A percentile compares a stretch with the other conserved stretches of the same genome.
phyloP scores from a whole-genome alignment of 1,140 invertebrate genomes.

The Muscidifurax raptorellus region DNA sequence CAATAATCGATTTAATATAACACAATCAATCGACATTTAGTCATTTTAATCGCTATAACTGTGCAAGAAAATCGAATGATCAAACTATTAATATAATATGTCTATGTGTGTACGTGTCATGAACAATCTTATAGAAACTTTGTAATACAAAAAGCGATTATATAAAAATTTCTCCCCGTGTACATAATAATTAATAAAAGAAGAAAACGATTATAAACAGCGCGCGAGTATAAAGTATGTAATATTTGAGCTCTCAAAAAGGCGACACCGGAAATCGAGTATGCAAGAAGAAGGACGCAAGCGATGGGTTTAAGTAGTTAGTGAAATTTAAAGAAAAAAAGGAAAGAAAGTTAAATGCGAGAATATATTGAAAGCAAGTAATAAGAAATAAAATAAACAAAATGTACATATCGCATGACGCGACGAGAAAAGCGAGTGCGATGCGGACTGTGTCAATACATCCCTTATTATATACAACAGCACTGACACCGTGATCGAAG shows the following conservation, averaged over 20 bases:
- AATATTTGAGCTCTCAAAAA: neutral
- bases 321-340: constrained; percentile 40
- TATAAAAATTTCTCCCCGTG: constrained; percentile 34
- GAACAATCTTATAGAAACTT: too few relatives aligned
- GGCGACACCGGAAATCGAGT: neutral
- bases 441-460: constrained; percentile 23
- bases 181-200: neutral
- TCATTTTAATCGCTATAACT: neutral
- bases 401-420: constrained; percentile 56
- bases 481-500: constrained; percentile 19
- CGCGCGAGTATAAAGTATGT: neutral
- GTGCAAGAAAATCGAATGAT: neutral
- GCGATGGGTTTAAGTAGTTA: constrained; percentile 36
- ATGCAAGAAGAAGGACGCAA: neutral
- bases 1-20: neutral
- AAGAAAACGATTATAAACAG: neutral
- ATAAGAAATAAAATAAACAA: constrained; percentile 42
- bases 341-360: constrained; percentile 34
- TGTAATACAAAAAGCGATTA: neutral
- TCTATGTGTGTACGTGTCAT: too few relatives aligned
- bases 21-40: neutral
- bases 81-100: neutral
- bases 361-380: constrained; percentile 41
- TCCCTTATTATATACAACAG: neutral
- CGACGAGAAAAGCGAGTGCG: constrained; percentile 30